phyloP scores from a whole-genome alignment of 2,888 invertebrate genomes.

The Phengaris alcon region DNA sequence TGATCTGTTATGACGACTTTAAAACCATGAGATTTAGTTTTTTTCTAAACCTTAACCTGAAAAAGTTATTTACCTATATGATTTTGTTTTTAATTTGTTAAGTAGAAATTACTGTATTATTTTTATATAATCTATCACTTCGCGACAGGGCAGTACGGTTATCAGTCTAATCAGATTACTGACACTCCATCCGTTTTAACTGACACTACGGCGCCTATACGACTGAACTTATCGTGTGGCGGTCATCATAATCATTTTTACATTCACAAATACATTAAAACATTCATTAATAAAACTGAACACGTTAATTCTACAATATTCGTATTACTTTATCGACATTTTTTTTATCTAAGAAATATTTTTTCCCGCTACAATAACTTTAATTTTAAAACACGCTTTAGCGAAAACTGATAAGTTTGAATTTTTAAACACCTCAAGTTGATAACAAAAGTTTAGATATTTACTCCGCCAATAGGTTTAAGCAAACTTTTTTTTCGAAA shows the following conservation, averaged over 20 bases:
- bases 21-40: no score
- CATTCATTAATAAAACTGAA: slow-evolving; percentile 14
- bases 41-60: no score
- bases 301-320: neutral
- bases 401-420: neutral
- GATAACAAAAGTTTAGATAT: neutral
- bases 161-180: neutral
- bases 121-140: neutral
- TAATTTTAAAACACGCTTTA: neutral
- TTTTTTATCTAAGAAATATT: slow-evolving; percentile 3
- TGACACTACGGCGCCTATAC: slow-evolving; percentile 23
- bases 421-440: neutral
- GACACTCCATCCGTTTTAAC: neutral
- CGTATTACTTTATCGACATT: neutral
- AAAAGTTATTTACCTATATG: no score
- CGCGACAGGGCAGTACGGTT: neutral
- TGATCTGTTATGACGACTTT: no score
- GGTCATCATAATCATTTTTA: slow-evolving; percentile 4
- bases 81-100: no score
- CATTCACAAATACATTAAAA: neutral
- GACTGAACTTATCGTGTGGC: neutral
- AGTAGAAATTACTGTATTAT: neutral
- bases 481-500: neutral
- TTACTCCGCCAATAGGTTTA: neutral
- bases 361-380: neutral